phyloP scores from a whole-genome alignment of 1,140 invertebrate genomes.

The Bombus polaris region DNA sequence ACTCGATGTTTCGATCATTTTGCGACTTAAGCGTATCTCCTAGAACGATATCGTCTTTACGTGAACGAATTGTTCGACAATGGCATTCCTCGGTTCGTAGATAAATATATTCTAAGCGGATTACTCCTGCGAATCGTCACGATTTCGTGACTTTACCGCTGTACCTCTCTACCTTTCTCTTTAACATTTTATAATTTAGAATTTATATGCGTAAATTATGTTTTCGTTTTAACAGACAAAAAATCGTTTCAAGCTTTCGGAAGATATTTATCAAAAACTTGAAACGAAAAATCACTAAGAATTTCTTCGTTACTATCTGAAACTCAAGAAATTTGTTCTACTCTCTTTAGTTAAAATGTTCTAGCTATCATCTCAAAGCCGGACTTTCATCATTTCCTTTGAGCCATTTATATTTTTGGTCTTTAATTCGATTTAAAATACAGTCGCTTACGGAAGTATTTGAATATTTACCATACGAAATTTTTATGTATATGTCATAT shows the following conservation, averaged over 20 bases:
- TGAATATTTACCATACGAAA: no score
- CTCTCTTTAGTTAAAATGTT: no score
- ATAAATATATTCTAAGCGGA: slow-evolving; percentile 69
- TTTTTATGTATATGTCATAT: no score
- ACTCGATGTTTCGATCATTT: slow-evolving; percentile 66
- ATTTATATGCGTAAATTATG: no score
- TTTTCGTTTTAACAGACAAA: not conserved
- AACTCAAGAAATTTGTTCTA: not conserved
- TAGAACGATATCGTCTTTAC: slow-evolving; percentile 34
- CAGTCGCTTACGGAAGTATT: no score
- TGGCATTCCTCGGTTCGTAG: slow-evolving; percentile 32
- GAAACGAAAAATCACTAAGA: not conserved
- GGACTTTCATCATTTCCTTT: no score
- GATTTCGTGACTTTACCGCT: slow-evolving; percentile 65
- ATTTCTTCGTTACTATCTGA: not conserved
- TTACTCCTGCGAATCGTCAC: slow-evolving; percentile 62
- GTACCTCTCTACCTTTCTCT: no score
- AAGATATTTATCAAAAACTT: not conserved
- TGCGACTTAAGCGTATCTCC: slow-evolving; percentile 39
- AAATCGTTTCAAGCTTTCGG: not conserved
- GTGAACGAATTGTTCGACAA: not conserved
- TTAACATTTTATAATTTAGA: not conserved
- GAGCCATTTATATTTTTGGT: no score
- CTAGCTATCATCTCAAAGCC: no score
- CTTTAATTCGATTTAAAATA: no score